These are phyloP conservation scores for Pristionchus maxplancki DNA, from an alignment of 2,888 invertebrate species.

Conservation along the genomic window DNA sequence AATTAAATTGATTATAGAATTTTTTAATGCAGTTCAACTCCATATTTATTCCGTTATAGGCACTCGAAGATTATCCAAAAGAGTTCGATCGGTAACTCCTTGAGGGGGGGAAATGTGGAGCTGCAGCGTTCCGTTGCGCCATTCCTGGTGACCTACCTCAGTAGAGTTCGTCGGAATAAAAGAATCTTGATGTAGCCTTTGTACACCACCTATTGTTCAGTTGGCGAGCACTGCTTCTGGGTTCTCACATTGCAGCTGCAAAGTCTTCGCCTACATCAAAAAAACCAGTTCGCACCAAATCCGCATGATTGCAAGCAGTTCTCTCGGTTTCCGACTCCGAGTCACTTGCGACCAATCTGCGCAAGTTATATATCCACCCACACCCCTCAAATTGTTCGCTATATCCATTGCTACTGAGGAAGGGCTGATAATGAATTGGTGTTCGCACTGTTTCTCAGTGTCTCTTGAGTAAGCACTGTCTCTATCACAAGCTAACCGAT, in stretches of 20 bases:
- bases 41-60: too few relatives aligned
- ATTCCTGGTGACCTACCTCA: too few relatives aligned
- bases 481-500: background rate
- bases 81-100: too few relatives aligned
- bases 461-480: background rate
- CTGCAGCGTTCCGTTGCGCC: too few relatives aligned
- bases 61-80: too few relatives aligned
- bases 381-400: background rate
- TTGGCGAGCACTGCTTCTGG: constrained; percentile 87
- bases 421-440: constrained; percentile 23
- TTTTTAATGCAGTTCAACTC: too few relatives aligned
- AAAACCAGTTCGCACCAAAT: constrained; percentile 56
- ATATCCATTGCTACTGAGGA: background rate
- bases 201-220: too few relatives aligned
- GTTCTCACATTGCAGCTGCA: constrained; percentile 84
- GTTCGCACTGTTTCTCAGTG: background rate
- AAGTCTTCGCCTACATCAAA: constrained; percentile 86
- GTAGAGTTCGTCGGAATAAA: too few relatives aligned
- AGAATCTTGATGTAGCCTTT: too few relatives aligned
- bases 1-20: too few relatives aligned
- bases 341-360: constrained; percentile 12
- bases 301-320: background rate
- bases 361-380: background rate
- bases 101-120: too few relatives aligned
- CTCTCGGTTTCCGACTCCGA: background rate